Evolutionary conservation across 2,113 vertebrate species (phyloP).

Genomic region (Clarias batrachus): DNA sequence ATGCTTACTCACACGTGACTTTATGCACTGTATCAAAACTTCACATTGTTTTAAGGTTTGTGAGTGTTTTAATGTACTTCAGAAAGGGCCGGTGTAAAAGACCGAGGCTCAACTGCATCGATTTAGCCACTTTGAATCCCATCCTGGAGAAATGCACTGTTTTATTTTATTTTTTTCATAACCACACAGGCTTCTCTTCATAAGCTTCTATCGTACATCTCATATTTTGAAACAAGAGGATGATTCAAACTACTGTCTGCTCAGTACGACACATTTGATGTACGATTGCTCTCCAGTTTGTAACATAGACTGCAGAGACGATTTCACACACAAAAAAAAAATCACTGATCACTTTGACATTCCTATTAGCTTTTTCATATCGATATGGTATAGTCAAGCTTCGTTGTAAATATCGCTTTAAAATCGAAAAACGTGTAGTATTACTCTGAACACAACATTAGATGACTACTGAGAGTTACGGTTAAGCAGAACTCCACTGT

Average conservation of each 20-base stretch:
- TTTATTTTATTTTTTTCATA: not conserved
- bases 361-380: constrained; percentile 38
- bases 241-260: not conserved
- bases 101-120: constrained; percentile 2
- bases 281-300: not conserved
- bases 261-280: not conserved
- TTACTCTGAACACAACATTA: constrained; percentile 24
- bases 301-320: not conserved
- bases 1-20: constrained; percentile 63
- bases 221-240: not conserved
- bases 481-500: constrained; percentile 33
- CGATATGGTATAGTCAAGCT: constrained; percentile 26
- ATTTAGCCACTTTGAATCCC: not conserved
- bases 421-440: constrained; percentile 13
- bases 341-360: constrained; percentile 10
- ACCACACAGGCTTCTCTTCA: constrained; percentile 1
- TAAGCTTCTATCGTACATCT: not conserved
- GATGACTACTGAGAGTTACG: constrained; percentile 33
- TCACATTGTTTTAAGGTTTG: constrained; percentile 55
- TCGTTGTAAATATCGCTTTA: constrained; percentile 46
- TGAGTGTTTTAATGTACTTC: constrained; percentile 62
- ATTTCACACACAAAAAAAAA: not conserved
- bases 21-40: constrained; percentile 64
- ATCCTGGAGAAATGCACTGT: constrained; percentile 20
- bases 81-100: constrained; percentile 25